Evolutionary conservation across 2,888 invertebrate species (phyloP).

Genomic region (Proisotoma minuta): DNA sequence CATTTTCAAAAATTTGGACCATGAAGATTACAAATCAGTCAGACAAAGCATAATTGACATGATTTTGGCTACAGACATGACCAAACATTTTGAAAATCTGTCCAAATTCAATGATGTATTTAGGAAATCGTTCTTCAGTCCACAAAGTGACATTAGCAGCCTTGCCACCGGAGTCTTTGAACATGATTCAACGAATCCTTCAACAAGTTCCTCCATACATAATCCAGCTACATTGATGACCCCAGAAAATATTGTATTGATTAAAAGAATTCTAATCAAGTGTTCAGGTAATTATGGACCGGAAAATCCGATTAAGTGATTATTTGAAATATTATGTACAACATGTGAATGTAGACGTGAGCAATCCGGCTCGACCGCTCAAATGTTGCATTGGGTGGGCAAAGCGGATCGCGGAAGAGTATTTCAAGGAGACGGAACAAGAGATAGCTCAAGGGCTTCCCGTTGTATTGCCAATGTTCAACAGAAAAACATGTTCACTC

Average conservation of each 20-base stretch:
- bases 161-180: not conserved
- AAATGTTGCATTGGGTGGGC: constrained; percentile 8
- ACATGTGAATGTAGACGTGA: constrained; percentile 15
- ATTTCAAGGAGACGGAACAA: constrained; percentile 16
- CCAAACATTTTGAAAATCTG: constrained; percentile 3
- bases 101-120: constrained; percentile 3
- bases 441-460: constrained; percentile 31
- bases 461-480: constrained; percentile 10
- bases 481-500: constrained; percentile 13
- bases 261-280: constrained; percentile 22
- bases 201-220: not conserved
- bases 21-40: not conserved
- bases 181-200: not conserved
- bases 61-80: constrained; percentile 21
- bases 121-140: not conserved
- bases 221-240: not conserved
- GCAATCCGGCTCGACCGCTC: constrained; percentile 19
- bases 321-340: too few relatives aligned
- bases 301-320: too few relatives aligned
- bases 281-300: too few relatives aligned
- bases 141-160: not conserved
- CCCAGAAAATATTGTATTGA: not conserved
- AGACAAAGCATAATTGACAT: constrained; percentile 16
- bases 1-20: constrained; percentile 14
- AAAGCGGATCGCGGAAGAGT: constrained; percentile 16